These are phyloP conservation scores for Drosophila quadrilineata DNA, from an alignment of 1,140 invertebrate genomes.

Conservation along the genomic window DNA sequence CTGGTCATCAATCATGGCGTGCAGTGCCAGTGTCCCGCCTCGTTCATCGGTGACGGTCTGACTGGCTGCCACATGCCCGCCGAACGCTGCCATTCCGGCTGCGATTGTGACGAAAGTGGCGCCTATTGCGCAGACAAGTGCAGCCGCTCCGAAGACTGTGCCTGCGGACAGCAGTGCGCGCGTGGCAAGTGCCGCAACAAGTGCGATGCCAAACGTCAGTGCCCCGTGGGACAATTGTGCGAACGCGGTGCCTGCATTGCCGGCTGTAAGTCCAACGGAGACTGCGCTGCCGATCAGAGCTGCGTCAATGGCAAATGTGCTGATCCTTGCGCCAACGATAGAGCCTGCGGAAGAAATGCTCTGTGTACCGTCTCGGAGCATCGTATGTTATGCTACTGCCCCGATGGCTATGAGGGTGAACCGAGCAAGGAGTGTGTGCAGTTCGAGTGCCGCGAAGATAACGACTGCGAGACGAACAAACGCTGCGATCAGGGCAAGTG, in stretches of 20 bases:
- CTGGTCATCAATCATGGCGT: conserved; percentile 90
- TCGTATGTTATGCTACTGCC: conserved; percentile 91
- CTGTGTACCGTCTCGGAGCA: conserved; percentile 89
- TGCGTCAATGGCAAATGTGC: conserved; percentile 90
- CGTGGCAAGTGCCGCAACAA: conserved; percentile 83
- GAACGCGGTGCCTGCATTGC: conserved; percentile 85
- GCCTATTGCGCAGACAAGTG: conserved; percentile 88
- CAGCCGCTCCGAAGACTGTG: conserved; percentile 85
- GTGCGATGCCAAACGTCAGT: conserved; percentile 65
- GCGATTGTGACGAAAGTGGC: conserved; percentile 89
- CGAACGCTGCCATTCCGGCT: conserved; percentile 85
- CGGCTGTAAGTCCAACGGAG: conserved; percentile 90
- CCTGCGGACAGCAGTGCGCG: conserved; percentile 85
- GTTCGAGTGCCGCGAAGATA: conserved; percentile 88
- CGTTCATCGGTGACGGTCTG: conserved; percentile 91
- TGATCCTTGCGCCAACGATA: conserved; percentile 87
- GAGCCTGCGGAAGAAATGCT: conserved; percentile 88
- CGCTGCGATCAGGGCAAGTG: conserved; percentile 88
- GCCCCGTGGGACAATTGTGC: conserved; percentile 84
- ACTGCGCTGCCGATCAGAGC: conserved; percentile 89
- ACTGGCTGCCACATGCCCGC: conserved; percentile 87
- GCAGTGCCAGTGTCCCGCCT: conserved; percentile 91
- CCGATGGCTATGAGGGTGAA: conserved; percentile 91
- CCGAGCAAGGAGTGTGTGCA: conserved; percentile 88
- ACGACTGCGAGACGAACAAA: conserved; percentile 90